A percentile compares a stretch with the other conserved stretches of the same genome.
Conservation (phyloP, 2,888 invertebrate species). For the Limnephilus marmoratus region DNA sequence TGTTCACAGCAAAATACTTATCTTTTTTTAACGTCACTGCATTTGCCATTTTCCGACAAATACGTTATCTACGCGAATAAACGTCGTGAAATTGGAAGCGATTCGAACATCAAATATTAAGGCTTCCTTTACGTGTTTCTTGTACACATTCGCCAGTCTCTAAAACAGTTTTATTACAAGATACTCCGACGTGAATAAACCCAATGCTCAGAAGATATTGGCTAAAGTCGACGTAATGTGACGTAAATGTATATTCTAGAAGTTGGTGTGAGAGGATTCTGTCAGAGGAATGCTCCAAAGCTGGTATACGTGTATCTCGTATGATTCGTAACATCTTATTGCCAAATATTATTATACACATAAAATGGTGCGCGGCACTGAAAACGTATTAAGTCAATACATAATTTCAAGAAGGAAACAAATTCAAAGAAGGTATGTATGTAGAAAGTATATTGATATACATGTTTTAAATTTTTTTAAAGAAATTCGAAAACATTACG, state of each 20-base stretch:
- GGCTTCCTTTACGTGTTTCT: conserved; percentile 31
- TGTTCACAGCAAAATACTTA: neutral
- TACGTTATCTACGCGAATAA: neutral
- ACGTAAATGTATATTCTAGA: conserved; percentile 32
- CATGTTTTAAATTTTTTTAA: neutral
- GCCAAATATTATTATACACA: neutral
- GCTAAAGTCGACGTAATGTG: conserved; percentile 31
- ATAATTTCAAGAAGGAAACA: neutral
- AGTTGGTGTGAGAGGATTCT: neutral
- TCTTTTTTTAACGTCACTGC: neutral
- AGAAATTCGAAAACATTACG: neutral
- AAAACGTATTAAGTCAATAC: neutral
- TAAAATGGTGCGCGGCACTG: neutral
- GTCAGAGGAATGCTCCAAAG: neutral
- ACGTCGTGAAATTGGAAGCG: conserved; percentile 16
- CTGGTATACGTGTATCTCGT: neutral
- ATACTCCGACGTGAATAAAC: conserved; percentile 21
- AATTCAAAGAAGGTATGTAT: neutral
- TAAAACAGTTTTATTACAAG: conserved; percentile 27
- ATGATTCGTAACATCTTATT: conserved; percentile 33
- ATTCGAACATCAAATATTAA: conserved; percentile 14
- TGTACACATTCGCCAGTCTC: conserved; percentile 28
- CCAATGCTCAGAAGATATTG: conserved; percentile 30
- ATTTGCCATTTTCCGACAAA: conserved; percentile 2
- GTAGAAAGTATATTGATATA: neutral